Evolutionary conservation across 2,113 vertebrate species (phyloP), one percentile per base, ranked within the genome.

Genomic region (Euleptes europaea): DNA sequence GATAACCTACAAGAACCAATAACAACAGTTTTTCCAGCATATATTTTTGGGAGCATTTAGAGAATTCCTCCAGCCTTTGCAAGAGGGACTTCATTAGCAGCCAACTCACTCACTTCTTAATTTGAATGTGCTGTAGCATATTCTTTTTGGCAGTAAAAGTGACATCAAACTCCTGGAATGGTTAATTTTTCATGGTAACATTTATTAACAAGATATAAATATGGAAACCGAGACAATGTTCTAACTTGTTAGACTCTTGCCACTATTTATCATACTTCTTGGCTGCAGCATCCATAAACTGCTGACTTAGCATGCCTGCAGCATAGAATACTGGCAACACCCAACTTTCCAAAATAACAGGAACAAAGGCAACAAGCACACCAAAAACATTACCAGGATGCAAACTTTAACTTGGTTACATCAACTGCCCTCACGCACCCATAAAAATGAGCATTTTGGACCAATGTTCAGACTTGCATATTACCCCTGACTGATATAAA

Each of bases 161-260:
- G 42, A 42, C 79, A 88, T 85, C 85, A 88, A 92, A 92, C 81
- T 47, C 87, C 38, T 86, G 86, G 23, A 92, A 90, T 69, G 88
- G 82, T 89, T 95, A 94, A 95, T 94, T 94, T 88, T 91, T 94
- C 90, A 51, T 80, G 84, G 93, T 84, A 87, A 87, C 85, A 93
- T 91, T 92, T 80, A 85, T 86, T 92, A 86, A 94, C 83, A 84
- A 72, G 78, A 90, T 92, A 95, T 93, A 96, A 94, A 95, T 93
- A 94, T 63, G 84, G 90, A 96, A 95, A 94, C 42, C 92, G 72
- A 78, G 72, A 90, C 94, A 95, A 92, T 3, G 77, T 94, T 91
- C 89, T 92, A 92, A 95, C 94, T 94, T 93, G 91, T 88, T 94
- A 91, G 92, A 91, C 26, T 88, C 85, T 92, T 92, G 88, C 82